These are phyloP conservation scores for Tipula unca DNA, from an alignment of 2,888 invertebrate genomes.

Conservation along the genomic window DNA sequence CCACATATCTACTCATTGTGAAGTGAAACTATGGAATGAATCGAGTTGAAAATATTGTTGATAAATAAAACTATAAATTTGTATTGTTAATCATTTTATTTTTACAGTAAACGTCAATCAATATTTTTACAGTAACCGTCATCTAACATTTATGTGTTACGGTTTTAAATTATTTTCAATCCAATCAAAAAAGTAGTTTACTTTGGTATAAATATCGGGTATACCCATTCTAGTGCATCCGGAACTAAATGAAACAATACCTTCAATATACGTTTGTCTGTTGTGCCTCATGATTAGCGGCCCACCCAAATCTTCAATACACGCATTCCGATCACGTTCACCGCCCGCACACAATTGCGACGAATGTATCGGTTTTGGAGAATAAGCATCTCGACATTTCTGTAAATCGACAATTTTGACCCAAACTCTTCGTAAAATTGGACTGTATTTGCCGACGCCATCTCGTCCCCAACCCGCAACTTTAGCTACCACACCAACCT, in stretches of 20 bases:
- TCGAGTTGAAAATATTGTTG: too few species aligned
- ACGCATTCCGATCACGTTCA: background rate
- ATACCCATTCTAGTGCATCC: background rate
- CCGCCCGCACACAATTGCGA: background rate
- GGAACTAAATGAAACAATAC: background rate
- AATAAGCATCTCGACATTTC: background rate
- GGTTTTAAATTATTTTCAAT: background rate
- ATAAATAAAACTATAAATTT: background rate
- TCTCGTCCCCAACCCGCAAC: background rate
- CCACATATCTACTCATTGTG: background rate
- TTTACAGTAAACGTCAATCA: background rate
- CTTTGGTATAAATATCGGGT: background rate
- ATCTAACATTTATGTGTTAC: background rate
- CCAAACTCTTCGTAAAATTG: background rate
- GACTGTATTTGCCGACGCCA: background rate
- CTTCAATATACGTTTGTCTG: background rate
- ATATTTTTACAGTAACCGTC: too few species aligned
- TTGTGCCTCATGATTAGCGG: background rate
- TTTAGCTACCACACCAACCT: background rate
- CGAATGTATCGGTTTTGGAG: background rate
- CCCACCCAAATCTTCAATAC: background rate
- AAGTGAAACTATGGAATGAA: background rate
- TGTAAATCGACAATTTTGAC: background rate
- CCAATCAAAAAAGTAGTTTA: background rate
- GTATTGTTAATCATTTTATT: background rate